phyloP scores from a whole-genome alignment of 2,113 vertebrate species.

The Cinclus cinclus region DNA sequence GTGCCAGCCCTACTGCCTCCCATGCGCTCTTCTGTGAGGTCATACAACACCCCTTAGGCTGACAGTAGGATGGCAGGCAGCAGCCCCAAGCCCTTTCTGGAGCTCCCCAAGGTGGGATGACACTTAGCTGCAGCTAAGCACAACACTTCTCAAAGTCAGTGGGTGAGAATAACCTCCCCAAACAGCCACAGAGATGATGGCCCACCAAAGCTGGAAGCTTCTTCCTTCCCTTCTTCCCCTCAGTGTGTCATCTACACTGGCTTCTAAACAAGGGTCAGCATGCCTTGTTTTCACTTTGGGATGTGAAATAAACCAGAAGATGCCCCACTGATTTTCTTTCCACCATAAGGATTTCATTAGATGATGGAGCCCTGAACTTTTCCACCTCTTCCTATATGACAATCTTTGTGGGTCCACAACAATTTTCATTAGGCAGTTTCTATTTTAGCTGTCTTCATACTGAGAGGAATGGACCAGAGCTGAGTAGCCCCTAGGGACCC shows the following conservation, averaged over 20 bases:
- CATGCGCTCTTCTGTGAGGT: rapidly evolving
- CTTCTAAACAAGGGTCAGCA: background rate
- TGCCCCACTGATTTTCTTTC: background rate
- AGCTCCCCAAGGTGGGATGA: rapidly evolving
- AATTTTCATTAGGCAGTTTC: background rate
- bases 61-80: background rate
- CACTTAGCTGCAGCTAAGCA: background rate
- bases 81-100: background rate
- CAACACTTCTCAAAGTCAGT: background rate
- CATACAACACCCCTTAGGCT: background rate
- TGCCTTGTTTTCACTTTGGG: background rate
- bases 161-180: background rate
- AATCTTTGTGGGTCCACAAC: background rate
- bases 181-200: background rate
- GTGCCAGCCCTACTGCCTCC: background rate
- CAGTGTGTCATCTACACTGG: rapidly evolving
- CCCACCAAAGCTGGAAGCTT: background rate
- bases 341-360: background rate
- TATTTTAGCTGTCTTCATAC: background rate
- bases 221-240: background rate
- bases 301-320: background rate
- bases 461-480: background rate
- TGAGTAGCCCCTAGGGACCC: background rate
- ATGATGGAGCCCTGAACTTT: background rate
- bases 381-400: background rate